phyloP scores from a whole-genome alignment of 2,797 vertebrate species.

The Miichthys miiuy region DNA sequence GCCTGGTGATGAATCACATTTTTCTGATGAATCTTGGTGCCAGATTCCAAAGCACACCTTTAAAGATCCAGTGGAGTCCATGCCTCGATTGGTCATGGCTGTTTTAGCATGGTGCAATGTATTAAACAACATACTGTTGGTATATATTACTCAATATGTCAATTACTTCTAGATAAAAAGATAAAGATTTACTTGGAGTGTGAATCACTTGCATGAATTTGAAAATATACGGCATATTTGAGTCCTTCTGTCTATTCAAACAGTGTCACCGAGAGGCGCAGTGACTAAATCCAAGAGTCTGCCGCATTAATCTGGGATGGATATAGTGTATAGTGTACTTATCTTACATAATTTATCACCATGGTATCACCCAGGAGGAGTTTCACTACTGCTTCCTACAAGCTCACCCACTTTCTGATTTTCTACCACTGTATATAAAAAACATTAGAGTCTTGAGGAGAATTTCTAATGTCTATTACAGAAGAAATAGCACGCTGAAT shows the following conservation, averaged over 20 bases:
- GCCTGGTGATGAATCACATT: no score
- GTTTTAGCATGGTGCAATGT: not conserved
- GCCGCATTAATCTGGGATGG: slow-evolving; percentile 5
- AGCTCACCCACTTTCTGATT: not conserved
- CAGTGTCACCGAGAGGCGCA: not conserved
- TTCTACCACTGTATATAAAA: slow-evolving; percentile 17
- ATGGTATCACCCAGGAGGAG: not conserved
- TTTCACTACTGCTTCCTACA: not conserved
- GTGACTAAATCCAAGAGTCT: slow-evolving; percentile 10
- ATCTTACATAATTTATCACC: not conserved
- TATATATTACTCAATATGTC: not conserved
- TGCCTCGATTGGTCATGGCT: no score
- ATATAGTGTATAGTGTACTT: not conserved
- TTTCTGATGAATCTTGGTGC: no score
- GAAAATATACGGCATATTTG: not conserved
- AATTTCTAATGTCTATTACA: slow-evolving; percentile 18
- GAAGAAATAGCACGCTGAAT: slow-evolving; percentile 24
- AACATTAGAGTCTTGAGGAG: slow-evolving; percentile 14
- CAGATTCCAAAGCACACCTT: no score
- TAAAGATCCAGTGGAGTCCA: no score
- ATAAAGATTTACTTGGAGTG: not conserved
- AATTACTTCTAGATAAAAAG: not conserved
- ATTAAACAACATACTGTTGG: not conserved
- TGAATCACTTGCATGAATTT: not conserved
- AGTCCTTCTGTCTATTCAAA: not conserved